These are phyloP conservation scores for Diplodus sargus DNA, from an alignment of 2,797 vertebrate species.

Conservation along the genomic window DNA sequence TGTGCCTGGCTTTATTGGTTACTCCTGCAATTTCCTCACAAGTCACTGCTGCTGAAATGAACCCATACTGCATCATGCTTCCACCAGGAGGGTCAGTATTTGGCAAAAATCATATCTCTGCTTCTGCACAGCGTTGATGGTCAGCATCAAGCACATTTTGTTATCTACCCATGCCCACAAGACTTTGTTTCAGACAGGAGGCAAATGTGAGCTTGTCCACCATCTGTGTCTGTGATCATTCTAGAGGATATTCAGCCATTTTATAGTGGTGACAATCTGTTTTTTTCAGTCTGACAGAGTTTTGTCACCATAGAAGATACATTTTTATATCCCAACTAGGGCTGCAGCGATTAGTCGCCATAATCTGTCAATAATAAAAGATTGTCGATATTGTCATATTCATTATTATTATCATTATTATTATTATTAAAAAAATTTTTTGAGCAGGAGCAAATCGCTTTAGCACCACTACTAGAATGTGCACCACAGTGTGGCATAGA, in stretches of 20 bases:
- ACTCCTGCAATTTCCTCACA: constrained; percentile 1
- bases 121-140: neutral
- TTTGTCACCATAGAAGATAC: neutral
- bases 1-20: constrained; percentile 11
- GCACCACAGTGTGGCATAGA: too few relatives aligned
- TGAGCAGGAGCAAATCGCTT: too few relatives aligned
- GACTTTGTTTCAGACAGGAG: neutral
- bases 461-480: too few relatives aligned
- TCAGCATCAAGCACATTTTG: neutral
- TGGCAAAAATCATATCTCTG: neutral
- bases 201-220: neutral
- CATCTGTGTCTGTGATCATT: neutral
- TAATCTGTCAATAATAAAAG: too few relatives aligned
- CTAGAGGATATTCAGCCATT: neutral
- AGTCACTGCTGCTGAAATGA: constrained; percentile 27
- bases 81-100: neutral
- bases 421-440: too few relatives aligned
- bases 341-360: too few relatives aligned
- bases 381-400: too few relatives aligned
- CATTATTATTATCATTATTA: too few relatives aligned
- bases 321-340: neutral
- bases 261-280: neutral
- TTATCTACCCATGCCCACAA: neutral
- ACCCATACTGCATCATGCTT: neutral
- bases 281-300: neutral